phyloP scores from a whole-genome alignment of 1,140 invertebrate genomes.

The Thaumetopoea pityocampa region DNA sequence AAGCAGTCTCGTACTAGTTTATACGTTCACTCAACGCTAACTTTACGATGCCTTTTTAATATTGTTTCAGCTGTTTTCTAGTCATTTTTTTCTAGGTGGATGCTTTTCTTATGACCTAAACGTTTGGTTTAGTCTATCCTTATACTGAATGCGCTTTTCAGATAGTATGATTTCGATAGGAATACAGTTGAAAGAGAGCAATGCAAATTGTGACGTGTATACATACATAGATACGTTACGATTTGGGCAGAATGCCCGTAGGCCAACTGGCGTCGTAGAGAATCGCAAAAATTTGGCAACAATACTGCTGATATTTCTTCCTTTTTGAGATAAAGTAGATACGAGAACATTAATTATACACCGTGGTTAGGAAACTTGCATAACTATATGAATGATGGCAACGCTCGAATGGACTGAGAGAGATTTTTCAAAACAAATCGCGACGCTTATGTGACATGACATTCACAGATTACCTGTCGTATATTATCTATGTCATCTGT shows the following conservation, averaged over 20 bases:
- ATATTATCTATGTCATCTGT: conserved; percentile 21
- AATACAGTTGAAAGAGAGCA: conserved; percentile 17
- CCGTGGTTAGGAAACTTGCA: conserved; percentile 27
- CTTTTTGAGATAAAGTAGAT: conserved; percentile 28
- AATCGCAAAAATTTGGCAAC: conserved; percentile 29
- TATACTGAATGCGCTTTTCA: conserved; percentile 12
- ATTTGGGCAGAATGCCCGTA: conserved; percentile 32
- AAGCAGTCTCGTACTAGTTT: conserved; percentile 28
- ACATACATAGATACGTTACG: conserved; percentile 20
- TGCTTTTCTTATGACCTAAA: conserved; percentile 34
- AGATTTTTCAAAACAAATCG: too few species aligned
- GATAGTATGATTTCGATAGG: conserved; percentile 2
- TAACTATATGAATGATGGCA: too few species aligned
- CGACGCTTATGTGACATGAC: too few species aligned
- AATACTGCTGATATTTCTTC: conserved; percentile 36
- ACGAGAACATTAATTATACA: conserved; percentile 44
- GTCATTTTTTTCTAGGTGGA: conserved; percentile 38
- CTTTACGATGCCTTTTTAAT: conserved; percentile 51
- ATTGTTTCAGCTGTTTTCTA: conserved; percentile 34
- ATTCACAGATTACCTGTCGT: not conserved
- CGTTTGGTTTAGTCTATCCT: conserved; percentile 25
- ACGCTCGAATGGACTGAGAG: too few species aligned
- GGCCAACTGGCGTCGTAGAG: conserved; percentile 20
- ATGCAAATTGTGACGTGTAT: conserved; percentile 10
- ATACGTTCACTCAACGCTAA: conserved; percentile 34